Base-by-base conservation (phyloP, 30 jellyfish, hydroid and myxozoan species). In the Turritopsis dohrnii region DNA sequence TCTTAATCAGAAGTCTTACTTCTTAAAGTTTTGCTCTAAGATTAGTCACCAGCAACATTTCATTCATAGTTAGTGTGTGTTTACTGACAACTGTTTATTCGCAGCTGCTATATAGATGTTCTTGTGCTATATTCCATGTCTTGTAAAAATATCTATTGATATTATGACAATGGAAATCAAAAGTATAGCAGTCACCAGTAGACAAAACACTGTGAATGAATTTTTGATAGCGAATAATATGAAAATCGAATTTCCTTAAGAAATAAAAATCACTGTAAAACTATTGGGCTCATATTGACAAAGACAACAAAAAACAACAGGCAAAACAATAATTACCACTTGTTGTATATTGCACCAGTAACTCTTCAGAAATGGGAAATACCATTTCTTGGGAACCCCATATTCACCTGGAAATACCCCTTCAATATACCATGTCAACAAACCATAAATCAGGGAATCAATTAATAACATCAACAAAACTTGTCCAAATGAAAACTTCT, bases 401-500 rank as follows among this genome's bases (percentile, higher is more conserved):
- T 18, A 92, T 66, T 92, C 98, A 7, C 98, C 98, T 21, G 98
- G 98, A 75, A 80, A 88, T 1, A 92, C 91, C 26, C 91, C 98
- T 60, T 92, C 98, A 52, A 88, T 74, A 60, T 92, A 92, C 98
- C 98, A 92, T 53, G 91, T 88, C 53, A 92, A 71, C 17, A 88
- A 21, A 20, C 98, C 98, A 79, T 92, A 92, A 20, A 92, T 54
- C 28, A 92, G 52, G 60, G 85, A 30, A 76, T 92, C 98, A 71
- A 85, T 86, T 0, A 92, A 54, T 85, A 88, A 65, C 98, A 92
- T 92, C 29, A 88, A 1, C 25, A 92, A 79, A 1, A 92, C 96
- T 20, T 87, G 79, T 0, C 95, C 95, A 81, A 92, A 88, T 1
- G 96, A 52, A 82, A 92, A 92, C 30, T 84, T 76, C 21, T 88